A percentile compares a stretch with the other conserved stretches of the same genome.
Evolutionary conservation across 1,140 invertebrate species (phyloP).

Genomic region (Tachypleus tridentatus): DNA sequence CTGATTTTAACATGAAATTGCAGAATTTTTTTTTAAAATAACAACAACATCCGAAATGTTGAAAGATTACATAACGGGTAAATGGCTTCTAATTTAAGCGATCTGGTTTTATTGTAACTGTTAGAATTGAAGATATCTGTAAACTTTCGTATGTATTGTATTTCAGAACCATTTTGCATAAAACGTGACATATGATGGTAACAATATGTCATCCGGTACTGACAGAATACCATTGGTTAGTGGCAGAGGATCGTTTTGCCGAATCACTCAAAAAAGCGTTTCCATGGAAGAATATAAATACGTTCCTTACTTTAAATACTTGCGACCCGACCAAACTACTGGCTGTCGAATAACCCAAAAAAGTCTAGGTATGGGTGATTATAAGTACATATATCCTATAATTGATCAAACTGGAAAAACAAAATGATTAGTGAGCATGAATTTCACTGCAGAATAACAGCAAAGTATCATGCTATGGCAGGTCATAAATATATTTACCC

Average conservation of each 20-base stretch:
- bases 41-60: too few relatives aligned
- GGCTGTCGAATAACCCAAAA: slow-evolving; percentile 26
- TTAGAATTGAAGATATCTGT: too few relatives aligned
- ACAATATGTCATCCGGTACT: too few relatives aligned
- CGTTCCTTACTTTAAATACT: slow-evolving; percentile 25
- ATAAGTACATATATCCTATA: slow-evolving; percentile 34
- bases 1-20: too few relatives aligned
- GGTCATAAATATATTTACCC: slow-evolving; percentile 50
- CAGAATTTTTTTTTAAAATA: too few relatives aligned
- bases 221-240: too few relatives aligned
- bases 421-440: slow-evolving; percentile 16
- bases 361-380: slow-evolving; percentile 48
- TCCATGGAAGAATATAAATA: slow-evolving; percentile 29
- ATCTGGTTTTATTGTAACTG: too few relatives aligned
- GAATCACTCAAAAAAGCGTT: slow-evolving; percentile 67
- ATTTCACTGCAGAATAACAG: slow-evolving; percentile 18
- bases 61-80: too few relatives aligned
- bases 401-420: slow-evolving; percentile 10
- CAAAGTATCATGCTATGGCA: slow-evolving; percentile 15
- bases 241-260: slow-evolving; percentile 34
- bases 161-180: too few relatives aligned
- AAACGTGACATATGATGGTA: too few relatives aligned
- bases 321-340: slow-evolving; percentile 21
- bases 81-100: too few relatives aligned
- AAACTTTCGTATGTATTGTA: too few relatives aligned